Evolutionary conservation across 2,888 invertebrate genomes (phyloP).

Genomic region (Spilosoma lubricipeda): DNA sequence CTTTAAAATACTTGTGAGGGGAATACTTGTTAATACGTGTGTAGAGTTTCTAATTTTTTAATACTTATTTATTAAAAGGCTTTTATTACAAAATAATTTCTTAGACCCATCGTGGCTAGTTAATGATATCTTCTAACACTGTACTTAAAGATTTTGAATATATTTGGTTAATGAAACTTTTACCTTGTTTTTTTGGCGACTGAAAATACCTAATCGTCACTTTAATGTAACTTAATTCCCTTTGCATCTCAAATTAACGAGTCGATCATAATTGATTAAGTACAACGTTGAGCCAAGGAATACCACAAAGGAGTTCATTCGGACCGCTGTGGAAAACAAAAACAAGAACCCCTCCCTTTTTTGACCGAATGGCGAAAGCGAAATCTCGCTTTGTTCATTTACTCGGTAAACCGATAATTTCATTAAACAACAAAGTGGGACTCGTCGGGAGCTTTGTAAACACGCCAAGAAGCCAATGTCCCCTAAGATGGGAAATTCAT

Average conservation of each 20-base stretch:
- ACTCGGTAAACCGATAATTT: conserved; percentile 87
- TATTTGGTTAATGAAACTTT: not conserved
- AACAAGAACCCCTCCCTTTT: conserved; percentile 75
- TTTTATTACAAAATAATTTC: too few species aligned
- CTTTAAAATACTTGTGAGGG: not conserved
- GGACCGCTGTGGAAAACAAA: conserved; percentile 78
- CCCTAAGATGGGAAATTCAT: conserved; percentile 84
- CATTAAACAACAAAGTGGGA: conserved; percentile 86
- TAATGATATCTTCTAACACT: not conserved
- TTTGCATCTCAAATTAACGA: conserved; percentile 81
- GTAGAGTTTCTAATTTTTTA: too few species aligned
- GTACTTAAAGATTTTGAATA: not conserved
- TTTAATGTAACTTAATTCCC: conserved; percentile 62
- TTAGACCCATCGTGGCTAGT: too few species aligned
- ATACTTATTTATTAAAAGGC: too few species aligned
- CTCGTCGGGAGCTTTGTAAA: conserved; percentile 79
- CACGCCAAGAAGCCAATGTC: conserved; percentile 85
- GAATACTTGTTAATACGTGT: too few species aligned
- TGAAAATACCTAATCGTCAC: conserved; percentile 42
- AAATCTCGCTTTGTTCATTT: conserved; percentile 87
- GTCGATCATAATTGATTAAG: conserved; percentile 86
- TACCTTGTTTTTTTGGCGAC: not conserved
- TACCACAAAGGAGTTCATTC: conserved; percentile 80
- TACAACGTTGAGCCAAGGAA: conserved; percentile 70
- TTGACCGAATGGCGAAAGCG: conserved; percentile 78